A percentile compares a stretch with the other conserved stretches of the same genome.
phyloP scores from a whole-genome alignment of 2,113 vertebrate species.

The Pithys albifrons region DNA sequence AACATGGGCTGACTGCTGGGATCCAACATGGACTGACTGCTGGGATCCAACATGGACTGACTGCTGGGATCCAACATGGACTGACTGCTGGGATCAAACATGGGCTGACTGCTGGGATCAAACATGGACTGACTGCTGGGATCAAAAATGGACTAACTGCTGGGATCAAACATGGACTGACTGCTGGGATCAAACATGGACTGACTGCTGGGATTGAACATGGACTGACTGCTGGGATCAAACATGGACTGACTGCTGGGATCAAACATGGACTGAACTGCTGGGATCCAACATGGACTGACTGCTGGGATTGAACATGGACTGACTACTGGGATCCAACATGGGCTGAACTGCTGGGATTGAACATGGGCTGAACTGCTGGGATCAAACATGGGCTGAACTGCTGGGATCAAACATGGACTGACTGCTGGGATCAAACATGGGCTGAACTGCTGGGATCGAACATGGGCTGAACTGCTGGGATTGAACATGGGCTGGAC shows the following conservation, averaged over 20 bases:
- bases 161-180: no score
- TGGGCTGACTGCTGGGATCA: no score
- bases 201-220: no score
- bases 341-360: no score
- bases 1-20: no score
- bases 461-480: no score
- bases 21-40: fast-evolving
- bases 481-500: not conserved
- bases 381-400: not conserved
- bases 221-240: fast-evolving
- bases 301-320: no score
- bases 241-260: no score
- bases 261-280: not conserved
- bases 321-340: fast-evolving
- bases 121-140: fast-evolving
- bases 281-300: no score
- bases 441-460: fast-evolving
- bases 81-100: not conserved
- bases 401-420: not conserved
- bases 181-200: not conserved
- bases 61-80: no score
- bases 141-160: not conserved
- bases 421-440: no score
- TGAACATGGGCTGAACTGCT: fast-evolving
- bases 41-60: no score